Evolutionary conservation across 2,888 invertebrate genomes (phyloP).

Genomic region (Limnephilus lunatus): DNA sequence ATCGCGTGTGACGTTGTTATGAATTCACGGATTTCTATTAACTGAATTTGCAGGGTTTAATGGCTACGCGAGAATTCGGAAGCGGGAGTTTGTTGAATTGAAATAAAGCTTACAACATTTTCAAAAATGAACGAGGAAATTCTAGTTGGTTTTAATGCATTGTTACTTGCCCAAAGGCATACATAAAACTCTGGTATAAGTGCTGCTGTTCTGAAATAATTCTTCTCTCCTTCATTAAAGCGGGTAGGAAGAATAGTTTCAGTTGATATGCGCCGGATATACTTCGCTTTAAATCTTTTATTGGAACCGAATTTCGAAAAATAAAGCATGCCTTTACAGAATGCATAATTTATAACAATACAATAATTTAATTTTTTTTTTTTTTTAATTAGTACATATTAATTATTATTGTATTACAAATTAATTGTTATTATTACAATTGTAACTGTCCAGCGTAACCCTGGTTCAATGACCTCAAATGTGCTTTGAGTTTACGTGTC

Average conservation of each 20-base stretch:
- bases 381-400: too few relatives aligned
- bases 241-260: background rate
- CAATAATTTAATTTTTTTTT: too few relatives aligned
- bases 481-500: too few relatives aligned
- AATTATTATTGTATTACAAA: too few relatives aligned
- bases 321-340: too few relatives aligned
- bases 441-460: too few relatives aligned
- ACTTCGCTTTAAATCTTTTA: too few relatives aligned
- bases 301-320: too few relatives aligned
- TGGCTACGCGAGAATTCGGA: background rate
- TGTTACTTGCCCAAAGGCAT: background rate
- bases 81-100: slow-evolving; percentile 10
- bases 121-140: background rate
- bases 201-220: background rate
- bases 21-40: slow-evolving; percentile 25
- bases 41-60: slow-evolving; percentile 24
- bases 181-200: background rate
- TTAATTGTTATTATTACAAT: too few relatives aligned
- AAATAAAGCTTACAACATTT: background rate
- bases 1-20: slow-evolving; percentile 18
- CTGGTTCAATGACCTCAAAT: too few relatives aligned
- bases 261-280: background rate
- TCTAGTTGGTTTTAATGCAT: background rate
- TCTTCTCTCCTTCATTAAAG: background rate
- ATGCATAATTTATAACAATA: too few relatives aligned